phyloP scores from a whole-genome alignment of 2,113 vertebrate species.

The Catharus bicknelli region DNA sequence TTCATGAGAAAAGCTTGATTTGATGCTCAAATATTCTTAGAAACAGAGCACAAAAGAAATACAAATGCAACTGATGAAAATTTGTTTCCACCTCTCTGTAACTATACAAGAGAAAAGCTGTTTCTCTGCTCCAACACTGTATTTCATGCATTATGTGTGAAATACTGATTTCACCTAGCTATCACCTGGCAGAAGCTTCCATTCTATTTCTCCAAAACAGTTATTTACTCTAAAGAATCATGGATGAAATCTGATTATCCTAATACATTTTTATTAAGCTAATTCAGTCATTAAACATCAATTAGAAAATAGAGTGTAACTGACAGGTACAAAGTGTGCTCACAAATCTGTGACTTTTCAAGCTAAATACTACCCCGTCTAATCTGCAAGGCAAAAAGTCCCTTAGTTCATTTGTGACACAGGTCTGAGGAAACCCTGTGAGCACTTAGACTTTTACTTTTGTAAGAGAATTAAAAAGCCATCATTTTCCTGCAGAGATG shows the following conservation, averaged over 20 bases:
- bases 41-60: neutral
- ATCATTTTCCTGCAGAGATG: neutral
- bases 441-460: neutral
- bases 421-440: neutral
- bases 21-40: neutral
- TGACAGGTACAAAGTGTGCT: neutral
- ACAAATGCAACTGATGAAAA: constrained; percentile 19
- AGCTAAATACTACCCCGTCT: neutral
- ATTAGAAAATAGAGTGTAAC: neutral
- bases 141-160: neutral
- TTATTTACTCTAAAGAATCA: neutral
- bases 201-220: neutral
- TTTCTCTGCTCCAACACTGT: neutral
- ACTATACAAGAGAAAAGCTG: neutral
- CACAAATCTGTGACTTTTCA: neutral
- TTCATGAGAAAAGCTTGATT: constrained; percentile 11
- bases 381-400: neutral
- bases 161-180: constrained; percentile 2
- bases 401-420: neutral
- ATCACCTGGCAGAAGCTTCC: neutral
- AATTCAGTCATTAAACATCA: neutral
- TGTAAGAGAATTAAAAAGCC: neutral
- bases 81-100: neutral
- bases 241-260: neutral
- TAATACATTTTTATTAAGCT: neutral